Percentiles rank a stretch among this genome's conserved stretches.
These are phyloP conservation scores for Ophiothrix spiculata DNA, from an alignment of 35 echinoderm and acorn worm genomes.

Conservation along the genomic window DNA sequence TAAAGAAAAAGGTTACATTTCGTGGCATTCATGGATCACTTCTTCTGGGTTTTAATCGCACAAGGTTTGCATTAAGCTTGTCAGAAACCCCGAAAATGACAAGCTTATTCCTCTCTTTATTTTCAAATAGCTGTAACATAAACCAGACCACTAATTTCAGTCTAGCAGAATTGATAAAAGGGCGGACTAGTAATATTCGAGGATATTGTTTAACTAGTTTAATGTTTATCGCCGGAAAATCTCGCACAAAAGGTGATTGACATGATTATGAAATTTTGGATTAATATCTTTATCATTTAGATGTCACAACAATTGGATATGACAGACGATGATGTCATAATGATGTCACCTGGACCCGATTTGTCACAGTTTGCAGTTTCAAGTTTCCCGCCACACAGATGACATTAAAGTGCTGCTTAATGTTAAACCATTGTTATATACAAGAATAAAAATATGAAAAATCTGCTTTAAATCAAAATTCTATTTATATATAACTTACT, in stretches of 20 bases:
- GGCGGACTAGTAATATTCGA: neutral
- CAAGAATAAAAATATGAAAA: no score
- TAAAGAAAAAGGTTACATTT: neutral
- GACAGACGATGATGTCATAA: neutral
- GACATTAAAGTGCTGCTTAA: no score
- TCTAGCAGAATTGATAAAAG: neutral
- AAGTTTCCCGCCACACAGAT: no score
- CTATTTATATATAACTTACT: no score
- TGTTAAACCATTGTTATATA: no score
- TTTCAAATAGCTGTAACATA: neutral
- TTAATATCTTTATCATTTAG: neutral
- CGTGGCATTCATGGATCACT: neutral
- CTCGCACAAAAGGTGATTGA: constrained; percentile 3
- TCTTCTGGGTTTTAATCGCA: neutral
- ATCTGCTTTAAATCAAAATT: no score
- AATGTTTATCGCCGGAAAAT: constrained; percentile 15
- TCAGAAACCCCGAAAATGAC: neutral
- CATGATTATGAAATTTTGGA: neutral
- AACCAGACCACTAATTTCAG: neutral
- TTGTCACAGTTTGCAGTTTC: no score
- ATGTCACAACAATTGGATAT: neutral
- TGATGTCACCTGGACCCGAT: no score
- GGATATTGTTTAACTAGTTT: constrained; percentile 7
- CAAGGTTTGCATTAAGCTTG: neutral
- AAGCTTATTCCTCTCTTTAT: neutral